Evolutionary conservation across 2,888 invertebrate species (phyloP).

Genomic region (Corbicula japonica): DNA sequence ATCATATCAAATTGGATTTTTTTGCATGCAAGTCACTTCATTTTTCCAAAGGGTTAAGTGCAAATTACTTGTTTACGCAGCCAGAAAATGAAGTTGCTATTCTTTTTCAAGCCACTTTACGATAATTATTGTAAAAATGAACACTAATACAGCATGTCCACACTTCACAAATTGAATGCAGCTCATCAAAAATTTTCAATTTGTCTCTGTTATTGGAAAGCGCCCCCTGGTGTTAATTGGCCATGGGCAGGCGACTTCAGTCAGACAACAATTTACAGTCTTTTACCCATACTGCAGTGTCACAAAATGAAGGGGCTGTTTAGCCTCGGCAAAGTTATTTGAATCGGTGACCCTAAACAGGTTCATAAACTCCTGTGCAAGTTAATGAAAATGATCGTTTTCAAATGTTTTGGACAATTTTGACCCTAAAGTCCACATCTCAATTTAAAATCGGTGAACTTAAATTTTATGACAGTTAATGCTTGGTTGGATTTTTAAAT

Average conservation of each 20-base stretch:
- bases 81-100: conserved; percentile 29
- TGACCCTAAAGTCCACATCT: conserved; percentile 3
- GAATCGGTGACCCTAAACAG: conserved; percentile 37
- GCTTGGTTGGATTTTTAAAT: conserved; percentile 9
- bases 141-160: conserved; percentile 28
- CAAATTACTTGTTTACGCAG: conserved; percentile 25
- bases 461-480: conserved; percentile 18
- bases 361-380: conserved; percentile 32
- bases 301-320: conserved; percentile 49
- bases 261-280: conserved; percentile 28
- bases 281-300: conserved; percentile 35
- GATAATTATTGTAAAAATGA: conserved; percentile 21
- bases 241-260: conserved; percentile 31
- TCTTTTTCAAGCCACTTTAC: conserved; percentile 13
- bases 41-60: conserved; percentile 8
- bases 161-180: conserved; percentile 26
- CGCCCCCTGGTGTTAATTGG: conserved; percentile 44
- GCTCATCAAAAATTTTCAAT: conserved; percentile 35
- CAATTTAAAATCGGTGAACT: conserved; percentile 18
- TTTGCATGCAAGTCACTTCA: conserved; percentile 6
- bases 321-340: conserved; percentile 35
- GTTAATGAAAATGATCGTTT: conserved; percentile 27
- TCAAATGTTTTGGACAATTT: conserved; percentile 3
- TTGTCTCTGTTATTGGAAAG: conserved; percentile 23
- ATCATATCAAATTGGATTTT: conserved; percentile 16